Evolutionary conservation across 2,888 invertebrate genomes (phyloP).

Genomic region (Metacarcinus magister): DNA sequence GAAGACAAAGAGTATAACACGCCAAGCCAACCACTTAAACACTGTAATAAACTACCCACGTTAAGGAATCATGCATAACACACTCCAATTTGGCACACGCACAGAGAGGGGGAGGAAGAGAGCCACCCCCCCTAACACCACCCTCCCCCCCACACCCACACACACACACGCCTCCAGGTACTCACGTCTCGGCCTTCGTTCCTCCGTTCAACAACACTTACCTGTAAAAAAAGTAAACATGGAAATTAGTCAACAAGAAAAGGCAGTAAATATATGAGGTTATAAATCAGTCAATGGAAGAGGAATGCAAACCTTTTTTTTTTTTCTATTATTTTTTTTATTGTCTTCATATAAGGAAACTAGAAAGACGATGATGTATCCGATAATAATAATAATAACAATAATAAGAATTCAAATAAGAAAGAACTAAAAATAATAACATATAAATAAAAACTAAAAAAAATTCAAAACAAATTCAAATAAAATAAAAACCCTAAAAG

Average conservation of each 20-base stretch:
- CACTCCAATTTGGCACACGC: background rate
- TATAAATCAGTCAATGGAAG: too few species aligned
- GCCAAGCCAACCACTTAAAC: conserved; percentile 35
- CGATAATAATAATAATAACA: background rate
- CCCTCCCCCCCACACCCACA: background rate
- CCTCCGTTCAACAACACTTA: background rate
- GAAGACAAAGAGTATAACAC: background rate
- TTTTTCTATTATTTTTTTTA: too few species aligned
- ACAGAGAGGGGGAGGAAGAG: background rate
- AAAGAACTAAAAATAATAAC: too few species aligned
- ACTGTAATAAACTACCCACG: background rate
- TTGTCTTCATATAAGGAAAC: background rate
- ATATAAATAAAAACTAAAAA: too few species aligned
- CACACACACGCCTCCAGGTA: background rate
- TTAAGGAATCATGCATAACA: conserved; percentile 31
- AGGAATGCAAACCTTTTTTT: too few species aligned
- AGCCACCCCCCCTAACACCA: background rate
- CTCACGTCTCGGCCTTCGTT: background rate
- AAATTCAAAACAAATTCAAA: background rate
- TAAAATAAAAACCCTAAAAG: background rate
- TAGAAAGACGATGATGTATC: background rate
- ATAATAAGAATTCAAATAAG: background rate
- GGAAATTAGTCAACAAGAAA: background rate
- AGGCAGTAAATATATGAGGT: background rate
- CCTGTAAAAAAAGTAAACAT: background rate